phyloP scores from a whole-genome alignment of 2,797 vertebrate species.

The Sebastes taczanowskii region DNA sequence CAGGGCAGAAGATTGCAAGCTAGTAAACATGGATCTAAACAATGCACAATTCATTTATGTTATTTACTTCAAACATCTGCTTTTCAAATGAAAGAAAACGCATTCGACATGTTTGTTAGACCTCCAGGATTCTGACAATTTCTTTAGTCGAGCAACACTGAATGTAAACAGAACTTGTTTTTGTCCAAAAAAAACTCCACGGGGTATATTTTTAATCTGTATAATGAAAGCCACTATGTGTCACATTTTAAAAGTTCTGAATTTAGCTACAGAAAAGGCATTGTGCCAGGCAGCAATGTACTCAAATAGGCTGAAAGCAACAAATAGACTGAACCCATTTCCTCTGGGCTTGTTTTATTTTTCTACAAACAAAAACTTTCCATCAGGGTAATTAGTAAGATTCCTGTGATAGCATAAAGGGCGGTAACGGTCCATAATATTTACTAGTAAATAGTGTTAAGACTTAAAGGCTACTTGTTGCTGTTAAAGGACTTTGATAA shows the following conservation, averaged over 20 bases:
- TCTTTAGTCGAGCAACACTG: background rate
- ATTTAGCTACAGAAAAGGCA: background rate
- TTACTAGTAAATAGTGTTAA: background rate
- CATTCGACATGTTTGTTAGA: background rate
- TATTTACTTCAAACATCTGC: background rate
- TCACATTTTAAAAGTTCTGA: background rate
- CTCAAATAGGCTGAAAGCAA: background rate
- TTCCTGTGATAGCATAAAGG: background rate
- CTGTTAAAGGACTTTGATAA: background rate
- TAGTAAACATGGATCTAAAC: background rate
- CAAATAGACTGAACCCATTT: background rate
- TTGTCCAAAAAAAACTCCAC: background rate
- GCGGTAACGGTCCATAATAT: background rate
- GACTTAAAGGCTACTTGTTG: background rate
- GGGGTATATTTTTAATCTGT: background rate
- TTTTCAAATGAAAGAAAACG: background rate
- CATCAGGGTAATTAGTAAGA: background rate
- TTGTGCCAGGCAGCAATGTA: background rate
- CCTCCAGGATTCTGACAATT: background rate
- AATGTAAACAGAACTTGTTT: background rate
- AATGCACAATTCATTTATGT: background rate
- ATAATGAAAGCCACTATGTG: background rate
- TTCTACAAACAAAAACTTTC: background rate
- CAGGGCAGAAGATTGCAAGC: background rate
- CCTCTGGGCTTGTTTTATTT: background rate